phyloP scores from a whole-genome alignment of 1,140 invertebrate genomes.

The Octopus sinensis region DNA sequence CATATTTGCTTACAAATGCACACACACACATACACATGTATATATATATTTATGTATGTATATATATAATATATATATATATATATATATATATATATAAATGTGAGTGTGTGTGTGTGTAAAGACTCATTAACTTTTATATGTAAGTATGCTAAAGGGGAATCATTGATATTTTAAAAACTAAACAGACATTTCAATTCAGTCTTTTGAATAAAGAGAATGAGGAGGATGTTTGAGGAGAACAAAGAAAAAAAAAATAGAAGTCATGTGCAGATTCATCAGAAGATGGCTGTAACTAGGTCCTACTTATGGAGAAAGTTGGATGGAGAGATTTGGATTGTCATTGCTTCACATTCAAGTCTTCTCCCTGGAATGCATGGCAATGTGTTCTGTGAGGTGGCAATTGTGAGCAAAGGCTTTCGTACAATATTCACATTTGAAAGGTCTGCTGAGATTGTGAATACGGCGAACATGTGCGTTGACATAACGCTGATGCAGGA shows the following conservation, averaged over 20 bases:
- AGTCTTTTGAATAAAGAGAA: too few relatives aligned
- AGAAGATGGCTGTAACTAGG: too few relatives aligned
- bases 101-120: background rate
- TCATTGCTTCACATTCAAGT: slow-evolving; percentile 1
- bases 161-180: too few relatives aligned
- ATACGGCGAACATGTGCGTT: slow-evolving; percentile 5
- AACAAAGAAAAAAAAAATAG: too few relatives aligned
- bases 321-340: background rate
- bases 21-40: background rate
- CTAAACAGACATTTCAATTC: too few relatives aligned
- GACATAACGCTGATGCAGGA: slow-evolving; percentile 6
- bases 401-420: slow-evolving; percentile 1
- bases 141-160: too few relatives aligned
- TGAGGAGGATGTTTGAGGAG: too few relatives aligned
- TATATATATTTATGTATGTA: background rate
- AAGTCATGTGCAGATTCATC: too few relatives aligned
- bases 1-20: too few relatives aligned
- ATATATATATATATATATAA: background rate
- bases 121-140: background rate
- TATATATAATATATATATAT: background rate
- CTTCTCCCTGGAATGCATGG: slow-evolving; percentile 5
- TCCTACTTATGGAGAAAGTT: background rate
- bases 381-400: slow-evolving; percentile 6
- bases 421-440: slow-evolving; percentile 5
- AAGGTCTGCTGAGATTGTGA: slow-evolving; percentile 7